Percentiles rank a stretch among this genome's conserved stretches.
Evolutionary conservation across 2,797 vertebrate genomes (phyloP).

Genomic region (Chaetophractus vellerosus): DNA sequence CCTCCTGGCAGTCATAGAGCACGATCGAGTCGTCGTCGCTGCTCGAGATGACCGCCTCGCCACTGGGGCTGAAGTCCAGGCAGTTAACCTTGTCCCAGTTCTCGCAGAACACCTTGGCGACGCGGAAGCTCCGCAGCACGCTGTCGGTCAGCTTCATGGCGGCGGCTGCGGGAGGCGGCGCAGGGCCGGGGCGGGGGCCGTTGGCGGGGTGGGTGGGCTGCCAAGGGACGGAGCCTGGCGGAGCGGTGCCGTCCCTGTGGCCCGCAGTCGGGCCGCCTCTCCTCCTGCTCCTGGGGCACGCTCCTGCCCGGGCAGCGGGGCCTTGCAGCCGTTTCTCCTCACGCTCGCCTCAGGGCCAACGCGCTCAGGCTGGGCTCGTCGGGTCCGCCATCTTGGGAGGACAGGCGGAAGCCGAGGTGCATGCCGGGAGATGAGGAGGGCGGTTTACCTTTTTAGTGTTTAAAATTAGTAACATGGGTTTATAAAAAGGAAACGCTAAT

Average conservation of each 20-base stretch:
- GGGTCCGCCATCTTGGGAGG: constrained; percentile 90
- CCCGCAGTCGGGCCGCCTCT: not conserved
- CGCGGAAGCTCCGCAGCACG: constrained; percentile 99
- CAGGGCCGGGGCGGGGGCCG: too few species aligned
- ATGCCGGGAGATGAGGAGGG: constrained; percentile 60
- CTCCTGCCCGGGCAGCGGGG: not conserved
- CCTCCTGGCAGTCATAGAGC: constrained; percentile 99
- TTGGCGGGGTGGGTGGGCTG: constrained; percentile 57
- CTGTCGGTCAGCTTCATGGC: constrained; percentile 99
- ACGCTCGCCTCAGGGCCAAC: constrained; percentile 73
- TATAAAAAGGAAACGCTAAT: not conserved
- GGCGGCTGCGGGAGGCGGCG: constrained; percentile 53
- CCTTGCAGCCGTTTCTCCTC: not conserved
- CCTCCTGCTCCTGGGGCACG: not conserved
- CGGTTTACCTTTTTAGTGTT: not conserved
- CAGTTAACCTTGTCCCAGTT: constrained; percentile 99
- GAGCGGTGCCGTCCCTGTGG: not conserved
- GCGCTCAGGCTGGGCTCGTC: constrained; percentile 85
- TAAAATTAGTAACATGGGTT: not conserved
- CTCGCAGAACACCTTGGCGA: constrained; percentile 99
- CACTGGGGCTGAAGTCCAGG: constrained; percentile 98
- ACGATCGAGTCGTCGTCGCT: constrained; percentile 99
- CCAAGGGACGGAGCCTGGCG: not conserved
- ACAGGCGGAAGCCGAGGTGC: constrained; percentile 58
- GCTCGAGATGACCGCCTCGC: constrained; percentile 98